A percentile compares a stretch with the other conserved stretches of the same genome.
Evolutionary conservation across 1,140 invertebrate genomes (phyloP).

Genomic region (Hormaphis cornu): DNA sequence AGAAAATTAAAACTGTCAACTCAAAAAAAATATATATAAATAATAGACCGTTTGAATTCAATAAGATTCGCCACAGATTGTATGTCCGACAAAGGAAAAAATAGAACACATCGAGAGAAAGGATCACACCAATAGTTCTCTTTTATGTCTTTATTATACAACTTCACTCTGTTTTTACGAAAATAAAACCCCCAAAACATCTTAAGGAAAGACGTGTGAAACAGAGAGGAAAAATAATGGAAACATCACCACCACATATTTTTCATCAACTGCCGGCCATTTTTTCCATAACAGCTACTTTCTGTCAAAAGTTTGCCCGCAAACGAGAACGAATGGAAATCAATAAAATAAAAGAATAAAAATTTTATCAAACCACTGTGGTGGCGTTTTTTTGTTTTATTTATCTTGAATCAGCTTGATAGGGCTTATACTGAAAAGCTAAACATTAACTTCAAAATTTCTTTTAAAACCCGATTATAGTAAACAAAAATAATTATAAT

Average conservation of each 20-base stretch:
- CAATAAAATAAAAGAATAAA: background rate
- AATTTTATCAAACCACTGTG: background rate
- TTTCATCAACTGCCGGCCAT: background rate
- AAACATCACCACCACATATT: background rate
- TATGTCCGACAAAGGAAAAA: background rate
- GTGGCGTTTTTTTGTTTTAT: background rate
- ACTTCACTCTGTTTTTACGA: background rate
- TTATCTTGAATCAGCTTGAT: too few species aligned
- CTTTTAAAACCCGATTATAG: too few species aligned
- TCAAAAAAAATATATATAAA: background rate
- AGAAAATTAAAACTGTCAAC: background rate
- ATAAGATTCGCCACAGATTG: background rate
- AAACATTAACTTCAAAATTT: too few species aligned
- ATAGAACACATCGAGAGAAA: background rate
- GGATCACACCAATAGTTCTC: constrained; percentile 23
- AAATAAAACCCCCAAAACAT: background rate
- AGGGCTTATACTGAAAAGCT: too few species aligned
- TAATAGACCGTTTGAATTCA: constrained; percentile 8
- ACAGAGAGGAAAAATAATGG: background rate
- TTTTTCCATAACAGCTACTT: constrained; percentile 11
- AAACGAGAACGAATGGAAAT: constrained; percentile 17
- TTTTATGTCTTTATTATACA: constrained; percentile 28
- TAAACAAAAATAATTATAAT: too few species aligned
- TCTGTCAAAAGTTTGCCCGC: constrained; percentile 19
- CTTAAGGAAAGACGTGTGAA: background rate